Evolutionary conservation across 2,797 vertebrate genomes (phyloP), one percentile per base, ranked within the genome.

Genomic region (Spinibarbus caldwelli): DNA sequence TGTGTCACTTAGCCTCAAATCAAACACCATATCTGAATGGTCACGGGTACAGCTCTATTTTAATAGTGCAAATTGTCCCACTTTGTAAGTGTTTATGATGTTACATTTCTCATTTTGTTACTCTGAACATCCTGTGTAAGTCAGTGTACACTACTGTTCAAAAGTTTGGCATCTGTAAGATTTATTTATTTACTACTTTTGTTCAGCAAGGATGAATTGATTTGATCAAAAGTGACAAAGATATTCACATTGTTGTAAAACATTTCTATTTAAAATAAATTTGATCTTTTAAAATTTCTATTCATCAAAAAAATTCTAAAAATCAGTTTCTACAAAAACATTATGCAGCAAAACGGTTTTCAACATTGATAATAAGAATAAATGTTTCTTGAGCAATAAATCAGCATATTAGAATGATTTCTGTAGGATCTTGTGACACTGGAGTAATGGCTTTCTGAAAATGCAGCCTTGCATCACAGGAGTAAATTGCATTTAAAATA

Each of bases 41-140:
- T n/a, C n/a, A 80, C 70, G 83, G 43, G 45, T 68, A 59, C 36
- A 77, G 54, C 54, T 89, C 64, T 72, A 85, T 85, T 89, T 87
- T 83, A 79, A 67, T 47, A 83, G 85, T 34, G 77, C 19, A 2
- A 36, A 72, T 21, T n/a, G 36, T 76, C 29, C 31, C 47, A 52
- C 15, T 68, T 52, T 57, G 26, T 81, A 59, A 52, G 52, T 17
- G 14, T 68, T 84, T 80, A 21, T 64, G 78, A 85, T 66, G 80
- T 78, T 41, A 19, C 5, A 17, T 83, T 49, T 49, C 23, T 73
- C 1, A 62, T 83, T 85, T 83, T 86, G 72, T 67, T 71, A 82
- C 72, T 29, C 19, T 17, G 15, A 19, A 41, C 3, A 23, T 73
- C 17, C 45, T 38, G 49, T 29, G 31, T 54, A 54, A 54, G 54